Percentiles rank a stretch among this genome's conserved stretches.
Conservation (phyloP, 2,888 invertebrate genomes). For the Clanis bilineata region DNA sequence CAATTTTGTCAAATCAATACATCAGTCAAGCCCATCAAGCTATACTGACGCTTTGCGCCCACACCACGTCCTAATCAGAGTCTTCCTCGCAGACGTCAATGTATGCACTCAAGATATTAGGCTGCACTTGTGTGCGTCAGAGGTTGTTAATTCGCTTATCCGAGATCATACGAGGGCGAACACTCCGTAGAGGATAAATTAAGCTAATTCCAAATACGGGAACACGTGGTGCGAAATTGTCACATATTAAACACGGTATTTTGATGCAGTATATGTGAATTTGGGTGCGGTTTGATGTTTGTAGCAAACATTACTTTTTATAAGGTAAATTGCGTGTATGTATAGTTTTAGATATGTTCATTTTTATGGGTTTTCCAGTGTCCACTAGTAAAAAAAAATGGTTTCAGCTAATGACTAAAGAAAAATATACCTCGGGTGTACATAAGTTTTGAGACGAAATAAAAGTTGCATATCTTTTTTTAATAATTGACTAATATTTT, state of each 20-base stretch:
- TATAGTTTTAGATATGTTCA: too few relatives aligned
- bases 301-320: background rate
- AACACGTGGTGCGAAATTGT: background rate
- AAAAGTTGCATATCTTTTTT: too few relatives aligned
- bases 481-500: too few relatives aligned
- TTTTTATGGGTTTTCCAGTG: too few relatives aligned
- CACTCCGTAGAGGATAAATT: background rate
- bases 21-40: background rate
- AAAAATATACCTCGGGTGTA: too few relatives aligned
- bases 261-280: background rate
- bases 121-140: constrained; percentile 29
- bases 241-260: background rate
- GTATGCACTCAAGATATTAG: constrained; percentile 37
- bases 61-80: background rate
- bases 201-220: constrained; percentile 1
- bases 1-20: background rate
- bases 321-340: too few relatives aligned
- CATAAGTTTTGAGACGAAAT: too few relatives aligned
- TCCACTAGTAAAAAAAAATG: too few relatives aligned
- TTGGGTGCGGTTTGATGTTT: background rate
- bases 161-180: constrained; percentile 19
- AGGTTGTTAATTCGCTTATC: constrained; percentile 27
- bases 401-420: too few relatives aligned
- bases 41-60: background rate
- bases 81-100: constrained; percentile 5